Evolutionary conservation across 1,140 invertebrate species (phyloP).

Genomic region (Aphis craccivora): DNA sequence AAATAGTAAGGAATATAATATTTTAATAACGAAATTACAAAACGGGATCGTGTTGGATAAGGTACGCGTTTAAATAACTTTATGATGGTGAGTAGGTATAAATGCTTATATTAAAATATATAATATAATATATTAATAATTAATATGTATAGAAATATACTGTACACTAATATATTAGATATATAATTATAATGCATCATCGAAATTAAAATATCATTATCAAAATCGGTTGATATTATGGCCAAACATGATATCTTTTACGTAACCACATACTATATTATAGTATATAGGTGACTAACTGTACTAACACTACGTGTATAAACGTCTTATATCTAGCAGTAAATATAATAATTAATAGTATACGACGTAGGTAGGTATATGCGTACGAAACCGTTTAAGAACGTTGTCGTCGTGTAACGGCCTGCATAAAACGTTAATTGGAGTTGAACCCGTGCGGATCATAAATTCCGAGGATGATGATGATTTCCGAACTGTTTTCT

Average conservation of each 20-base stretch:
- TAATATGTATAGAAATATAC: background rate
- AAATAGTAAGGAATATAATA: background rate
- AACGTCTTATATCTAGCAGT: background rate
- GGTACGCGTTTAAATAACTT: background rate
- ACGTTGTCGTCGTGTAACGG: background rate
- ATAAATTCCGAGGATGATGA: slow-evolving; percentile 4
- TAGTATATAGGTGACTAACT: background rate
- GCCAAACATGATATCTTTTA: background rate
- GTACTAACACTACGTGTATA: background rate
- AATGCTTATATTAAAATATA: background rate
- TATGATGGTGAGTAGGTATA: background rate
- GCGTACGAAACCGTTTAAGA: no score
- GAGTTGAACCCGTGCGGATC: background rate
- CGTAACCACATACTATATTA: background rate
- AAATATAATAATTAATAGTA: background rate
- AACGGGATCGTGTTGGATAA: background rate
- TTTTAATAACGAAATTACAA: background rate
- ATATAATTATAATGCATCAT: background rate
- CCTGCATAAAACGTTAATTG: background rate
- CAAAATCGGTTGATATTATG: background rate
- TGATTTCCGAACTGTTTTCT: slow-evolving; percentile 16
- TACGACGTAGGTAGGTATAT: background rate
- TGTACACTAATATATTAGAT: background rate
- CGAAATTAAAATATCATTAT: background rate
- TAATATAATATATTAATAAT: background rate